Percentiles rank a stretch among this genome's conserved stretches.
Evolutionary conservation across 1,140 invertebrate species (phyloP).

Genomic region (Drosophila erecta): DNA sequence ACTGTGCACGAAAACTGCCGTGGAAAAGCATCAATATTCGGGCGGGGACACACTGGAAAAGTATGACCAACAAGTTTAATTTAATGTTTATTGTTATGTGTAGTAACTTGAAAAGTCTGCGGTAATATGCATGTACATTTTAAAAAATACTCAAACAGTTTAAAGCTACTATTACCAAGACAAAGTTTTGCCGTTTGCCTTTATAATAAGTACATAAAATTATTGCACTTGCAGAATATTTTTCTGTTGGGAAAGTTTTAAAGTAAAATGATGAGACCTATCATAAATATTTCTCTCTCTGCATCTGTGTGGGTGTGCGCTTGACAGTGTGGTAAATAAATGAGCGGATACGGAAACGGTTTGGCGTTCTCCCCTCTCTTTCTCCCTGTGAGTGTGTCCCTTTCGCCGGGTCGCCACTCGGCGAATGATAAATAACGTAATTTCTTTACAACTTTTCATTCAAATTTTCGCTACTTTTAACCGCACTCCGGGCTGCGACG

Average conservation of each 20-base stretch:
- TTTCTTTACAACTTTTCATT: slow-evolving; percentile 81
- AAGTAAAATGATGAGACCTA: too few species aligned
- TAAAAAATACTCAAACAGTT: too few species aligned
- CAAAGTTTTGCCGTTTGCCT: too few species aligned
- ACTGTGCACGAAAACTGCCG: slow-evolving; percentile 63
- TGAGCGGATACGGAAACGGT: slow-evolving; percentile 78
- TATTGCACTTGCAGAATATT: too few species aligned
- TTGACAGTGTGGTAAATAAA: slow-evolving; percentile 77
- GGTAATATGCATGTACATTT: too few species aligned
- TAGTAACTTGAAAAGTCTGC: too few species aligned
- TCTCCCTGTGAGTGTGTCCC: slow-evolving; percentile 2
- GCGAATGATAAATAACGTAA: slow-evolving; percentile 80
- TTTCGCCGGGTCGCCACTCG: slow-evolving; percentile 43
- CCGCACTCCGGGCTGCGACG: slow-evolving; percentile 41
- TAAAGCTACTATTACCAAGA: too few species aligned
- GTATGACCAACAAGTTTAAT: neutral
- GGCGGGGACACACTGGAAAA: neutral
- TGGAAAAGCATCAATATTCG: slow-evolving; percentile 19
- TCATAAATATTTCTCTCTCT: slow-evolving; percentile 5
- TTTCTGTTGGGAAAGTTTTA: too few species aligned
- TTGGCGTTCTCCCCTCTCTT: slow-evolving; percentile 28
- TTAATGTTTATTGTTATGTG: neutral
- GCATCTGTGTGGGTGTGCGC: slow-evolving; percentile 45
- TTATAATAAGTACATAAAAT: neutral
- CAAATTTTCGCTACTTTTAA: slow-evolving; percentile 73